Percentiles rank a stretch among this genome's conserved stretches.
Conservation (phyloP, 2,797 vertebrate species). For the Anguilla megastoma region DNA sequence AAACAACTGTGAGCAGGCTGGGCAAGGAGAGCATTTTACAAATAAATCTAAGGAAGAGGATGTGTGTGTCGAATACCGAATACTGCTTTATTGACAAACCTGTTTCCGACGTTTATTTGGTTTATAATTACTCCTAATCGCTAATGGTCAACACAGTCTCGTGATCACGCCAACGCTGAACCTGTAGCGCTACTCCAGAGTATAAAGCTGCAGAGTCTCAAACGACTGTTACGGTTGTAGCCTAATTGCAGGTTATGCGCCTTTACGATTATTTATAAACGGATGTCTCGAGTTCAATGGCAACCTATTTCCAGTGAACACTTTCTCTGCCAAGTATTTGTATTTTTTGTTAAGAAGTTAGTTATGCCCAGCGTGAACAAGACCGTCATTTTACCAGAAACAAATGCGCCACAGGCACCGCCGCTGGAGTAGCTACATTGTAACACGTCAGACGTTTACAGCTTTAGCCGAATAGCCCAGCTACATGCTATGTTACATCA, state of each 20-base stretch:
- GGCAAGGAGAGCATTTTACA: background rate
- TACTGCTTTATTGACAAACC: background rate
- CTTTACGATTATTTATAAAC: background rate
- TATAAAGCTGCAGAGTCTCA: background rate
- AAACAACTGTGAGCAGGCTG: background rate
- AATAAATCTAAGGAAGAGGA: background rate
- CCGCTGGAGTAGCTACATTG: constrained; percentile 2
- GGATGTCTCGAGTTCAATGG: background rate
- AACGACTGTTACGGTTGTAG: background rate
- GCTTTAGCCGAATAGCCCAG: background rate
- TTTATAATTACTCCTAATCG: background rate
- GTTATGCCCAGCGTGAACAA: background rate
- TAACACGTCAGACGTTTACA: constrained; percentile 22
- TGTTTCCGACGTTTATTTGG: background rate
- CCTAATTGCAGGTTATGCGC: background rate
- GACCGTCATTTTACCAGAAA: background rate
- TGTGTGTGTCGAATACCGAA: background rate
- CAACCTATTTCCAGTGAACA: background rate
- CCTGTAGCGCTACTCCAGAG: background rate
- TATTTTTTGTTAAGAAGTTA: background rate
- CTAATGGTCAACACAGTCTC: background rate
- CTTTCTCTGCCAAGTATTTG: background rate
- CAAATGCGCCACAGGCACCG: constrained; percentile 17
- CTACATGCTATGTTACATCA: background rate
- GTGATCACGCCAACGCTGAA: background rate